Evolutionary conservation across 2,113 vertebrate genomes (phyloP).

Genomic region (Geothlypis trichas): DNA sequence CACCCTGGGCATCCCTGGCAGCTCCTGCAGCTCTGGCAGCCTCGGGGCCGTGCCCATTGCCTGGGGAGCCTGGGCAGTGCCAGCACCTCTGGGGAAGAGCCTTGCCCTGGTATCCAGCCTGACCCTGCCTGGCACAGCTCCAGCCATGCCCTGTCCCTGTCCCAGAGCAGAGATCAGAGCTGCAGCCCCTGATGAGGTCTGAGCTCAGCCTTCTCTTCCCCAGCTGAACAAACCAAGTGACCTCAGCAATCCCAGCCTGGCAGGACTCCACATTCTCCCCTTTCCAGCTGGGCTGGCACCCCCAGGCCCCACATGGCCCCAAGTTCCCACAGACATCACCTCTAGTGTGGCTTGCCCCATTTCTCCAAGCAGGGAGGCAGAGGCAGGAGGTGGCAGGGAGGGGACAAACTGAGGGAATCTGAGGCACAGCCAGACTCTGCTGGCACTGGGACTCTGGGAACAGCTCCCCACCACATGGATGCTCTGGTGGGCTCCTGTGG

Average conservation of each 20-base stretch:
- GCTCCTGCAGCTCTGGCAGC: background rate
- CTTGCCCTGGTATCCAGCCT: background rate
- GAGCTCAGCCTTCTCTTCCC: background rate
- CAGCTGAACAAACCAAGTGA: background rate
- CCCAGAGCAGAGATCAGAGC: background rate
- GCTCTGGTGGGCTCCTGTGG: background rate
- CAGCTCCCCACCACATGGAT: background rate
- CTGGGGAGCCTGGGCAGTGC: background rate
- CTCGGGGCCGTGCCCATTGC: background rate
- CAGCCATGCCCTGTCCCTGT: fast-evolving
- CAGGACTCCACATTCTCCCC: background rate
- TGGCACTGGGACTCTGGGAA: background rate
- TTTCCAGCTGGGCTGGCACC: too few relatives aligned
- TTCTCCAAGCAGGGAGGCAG: background rate
- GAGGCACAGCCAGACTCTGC: background rate
- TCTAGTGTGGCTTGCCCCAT: background rate
- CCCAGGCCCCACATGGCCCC: fast-evolving
- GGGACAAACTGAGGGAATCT: background rate
- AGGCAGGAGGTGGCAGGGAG: background rate
- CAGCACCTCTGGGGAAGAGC: background rate
- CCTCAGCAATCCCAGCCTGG: background rate
- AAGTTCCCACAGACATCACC: background rate
- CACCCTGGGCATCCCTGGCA: background rate
- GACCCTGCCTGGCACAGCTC: fast-evolving
- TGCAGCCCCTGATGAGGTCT: background rate